Evolutionary conservation across 2,888 invertebrate species (phyloP), one percentile per base, ranked within the genome.

Genomic region (Drosophila bunnanda): DNA sequence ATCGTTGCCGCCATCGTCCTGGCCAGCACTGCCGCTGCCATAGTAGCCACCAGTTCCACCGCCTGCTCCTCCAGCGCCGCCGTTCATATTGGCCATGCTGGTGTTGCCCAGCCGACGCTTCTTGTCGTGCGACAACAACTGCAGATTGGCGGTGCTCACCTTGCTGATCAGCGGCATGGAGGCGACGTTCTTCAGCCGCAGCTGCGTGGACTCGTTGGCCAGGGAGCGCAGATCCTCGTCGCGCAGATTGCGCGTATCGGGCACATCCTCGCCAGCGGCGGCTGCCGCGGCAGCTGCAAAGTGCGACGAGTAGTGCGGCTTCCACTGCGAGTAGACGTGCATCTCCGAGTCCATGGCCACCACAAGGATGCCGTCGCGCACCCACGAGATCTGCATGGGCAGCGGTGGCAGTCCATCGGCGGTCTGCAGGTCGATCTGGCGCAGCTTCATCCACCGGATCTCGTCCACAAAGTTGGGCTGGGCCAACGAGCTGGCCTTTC

Each of bases 281-380:
- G 54, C 61, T 6, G 67, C 56, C 0, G 56, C 66, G 0, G 57
- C 56, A 0, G 61, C 60, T 0, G 64, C 64, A 30, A 65, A 82
- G 4, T 88, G 83, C 46, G 91, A 88, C 22, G 69, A 79, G 48
- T 87, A 89, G 15, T 91, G 90, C 0, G 97, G 96, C 89, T 97
- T 97, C 99, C 99, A 99, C 90, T 99, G 99, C 0, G 98, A 98
- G 91, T 99, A 99, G 0, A 99, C 98, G 89, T 99, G 98, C 98
- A 99, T 99, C 92, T 99, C 99, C 4, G 98, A 99, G 91, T 99
- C 98, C 99, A 99, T 99, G 3, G 99, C 99, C 2, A 99, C 98
- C 0, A 99, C 98, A 2, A 99, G 93, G 77, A 99, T 98, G 0
- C 99, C 99, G 90, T 99, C 99, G 28, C 99, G 94, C 0, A 99